These are phyloP conservation scores for Pandemis heparana DNA, from an alignment of 2,888 invertebrate species.

Conservation along the genomic window DNA sequence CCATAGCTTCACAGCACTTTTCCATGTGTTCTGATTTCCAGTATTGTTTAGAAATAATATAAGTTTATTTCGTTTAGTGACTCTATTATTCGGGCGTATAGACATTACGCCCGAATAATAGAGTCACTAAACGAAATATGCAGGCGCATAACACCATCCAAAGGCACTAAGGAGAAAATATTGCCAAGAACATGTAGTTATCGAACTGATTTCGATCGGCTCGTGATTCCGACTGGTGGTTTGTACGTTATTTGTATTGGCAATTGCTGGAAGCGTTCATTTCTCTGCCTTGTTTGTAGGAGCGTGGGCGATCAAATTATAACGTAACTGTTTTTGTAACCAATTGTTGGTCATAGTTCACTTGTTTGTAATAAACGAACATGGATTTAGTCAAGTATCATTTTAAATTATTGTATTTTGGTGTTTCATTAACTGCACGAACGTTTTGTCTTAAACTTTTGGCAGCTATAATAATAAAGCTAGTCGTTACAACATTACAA, in stretches of 20 bases:
- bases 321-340: neutral
- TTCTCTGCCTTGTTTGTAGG: conserved; percentile 21
- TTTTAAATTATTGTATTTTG: neutral
- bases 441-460: too few species aligned
- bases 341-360: conserved; percentile 11
- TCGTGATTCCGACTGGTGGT: conserved; percentile 30
- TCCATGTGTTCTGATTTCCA: too few species aligned
- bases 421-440: too few species aligned
- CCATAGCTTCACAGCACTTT: too few species aligned
- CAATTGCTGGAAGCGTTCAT: conserved; percentile 20
- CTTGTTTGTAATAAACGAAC: neutral
- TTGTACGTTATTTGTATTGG: conserved; percentile 25
- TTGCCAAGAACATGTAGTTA: conserved; percentile 25
- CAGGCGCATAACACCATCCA: conserved; percentile 32
- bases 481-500: too few species aligned
- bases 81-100: neutral
- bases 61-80: neutral
- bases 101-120: neutral
- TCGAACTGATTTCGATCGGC: conserved; percentile 32
- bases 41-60: too few species aligned
- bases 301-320: conserved; percentile 29
- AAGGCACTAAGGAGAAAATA: conserved; percentile 19
- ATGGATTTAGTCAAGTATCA: neutral
- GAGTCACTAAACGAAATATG: neutral
- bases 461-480: neutral